A percentile compares a stretch with the other conserved stretches of the same genome.
Evolutionary conservation across 2,888 invertebrate genomes (phyloP).

Genomic region (Drosophila niveifrons): DNA sequence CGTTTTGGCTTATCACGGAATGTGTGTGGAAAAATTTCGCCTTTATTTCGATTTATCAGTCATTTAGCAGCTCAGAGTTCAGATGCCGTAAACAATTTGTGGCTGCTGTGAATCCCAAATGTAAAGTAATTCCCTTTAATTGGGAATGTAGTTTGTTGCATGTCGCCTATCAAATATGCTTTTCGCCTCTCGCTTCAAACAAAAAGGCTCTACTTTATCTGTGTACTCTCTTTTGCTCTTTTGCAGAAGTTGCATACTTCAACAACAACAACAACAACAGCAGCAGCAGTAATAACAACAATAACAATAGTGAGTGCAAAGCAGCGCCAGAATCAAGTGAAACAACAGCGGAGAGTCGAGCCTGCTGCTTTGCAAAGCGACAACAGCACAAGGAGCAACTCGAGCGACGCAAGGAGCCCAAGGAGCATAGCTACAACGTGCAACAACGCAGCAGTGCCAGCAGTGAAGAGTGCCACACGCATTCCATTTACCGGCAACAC

Average conservation of each 20-base stretch:
- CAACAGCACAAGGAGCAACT: slow-evolving; percentile 14
- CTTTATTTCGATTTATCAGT: slow-evolving; percentile 46
- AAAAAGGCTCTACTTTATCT: slow-evolving; percentile 73
- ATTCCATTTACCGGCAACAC: slow-evolving; percentile 53
- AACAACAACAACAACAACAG: slow-evolving; percentile 74
- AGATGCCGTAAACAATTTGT: slow-evolving; percentile 41
- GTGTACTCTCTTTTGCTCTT: slow-evolving; percentile 77
- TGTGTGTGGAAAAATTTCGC: slow-evolving; percentile 55
- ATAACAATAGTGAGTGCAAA: slow-evolving; percentile 32
- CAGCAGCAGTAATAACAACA: slow-evolving; percentile 32
- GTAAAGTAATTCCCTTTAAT: neutral
- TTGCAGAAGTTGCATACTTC: slow-evolving; percentile 85
- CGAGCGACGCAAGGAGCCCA: slow-evolving; percentile 14
- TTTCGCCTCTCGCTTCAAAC: slow-evolving; percentile 18
- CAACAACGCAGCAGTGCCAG: slow-evolving; percentile 53
- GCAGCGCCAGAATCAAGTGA: slow-evolving; percentile 25
- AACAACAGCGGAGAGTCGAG: slow-evolving; percentile 28
- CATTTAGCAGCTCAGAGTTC: slow-evolving; percentile 31
- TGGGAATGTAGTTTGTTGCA: neutral
- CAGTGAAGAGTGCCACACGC: slow-evolving; percentile 7
- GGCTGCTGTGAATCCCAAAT: slow-evolving; percentile 25
- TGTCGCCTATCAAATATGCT: neutral
- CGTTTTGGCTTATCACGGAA: slow-evolving; percentile 42
- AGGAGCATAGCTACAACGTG: slow-evolving; percentile 68
- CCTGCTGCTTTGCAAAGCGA: slow-evolving; percentile 60